Base-by-base conservation (phyloP, 64 coral and sea anemone genomes). In the Montipora foliosa region DNA sequence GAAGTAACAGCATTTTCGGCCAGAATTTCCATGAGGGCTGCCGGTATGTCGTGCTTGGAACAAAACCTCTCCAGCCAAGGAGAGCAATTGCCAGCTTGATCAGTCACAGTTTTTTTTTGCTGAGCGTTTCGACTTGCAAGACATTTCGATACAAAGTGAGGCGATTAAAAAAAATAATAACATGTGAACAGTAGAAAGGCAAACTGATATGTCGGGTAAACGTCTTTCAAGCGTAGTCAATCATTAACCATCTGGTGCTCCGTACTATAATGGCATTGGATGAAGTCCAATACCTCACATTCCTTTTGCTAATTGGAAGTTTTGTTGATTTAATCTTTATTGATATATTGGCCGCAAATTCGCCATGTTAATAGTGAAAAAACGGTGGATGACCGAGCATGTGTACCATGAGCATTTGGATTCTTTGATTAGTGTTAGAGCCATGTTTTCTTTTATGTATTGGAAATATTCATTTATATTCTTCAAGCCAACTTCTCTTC, bases 31-130 rank as follows among this genome's bases (percentile, higher is more conserved):
- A 55, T 21, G 17, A 82, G 47, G 8, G 47, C 59, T 9, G 17
- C 79, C 10, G 79, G 79, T 16, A 82, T 55, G 6, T 53, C 48
- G 15, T 82, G 49, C 22, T 57, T 44, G 1, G 48, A 21, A 8
- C 49, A 55, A 64, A 82, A 82, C 14, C 21, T 58, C 5, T 21
- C 17, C 17, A 82, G 59, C 79, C 79, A 82, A 57, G 79, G 52
- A 47, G 78, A 80, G 29, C 68, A 20, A 17, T n/a, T 20, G 5
- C 20, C 22, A 2, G 68, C 68, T 72, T 72, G n/a, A 24, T 72
- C 22, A 21, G 68, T 29, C 29, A 29, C 29, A 0, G 29, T 29
- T 5, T 17, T 72, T 72, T 72, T 72, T 72, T 2, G 68, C 13
- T 22, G 68, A 72, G 1, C 68, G 68, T 20, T 72, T 72, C 0